phyloP scores from a whole-genome alignment of 37 sponge, comb jelly and placozoan genomes.

The Cliona cf. orientalis region DNA sequence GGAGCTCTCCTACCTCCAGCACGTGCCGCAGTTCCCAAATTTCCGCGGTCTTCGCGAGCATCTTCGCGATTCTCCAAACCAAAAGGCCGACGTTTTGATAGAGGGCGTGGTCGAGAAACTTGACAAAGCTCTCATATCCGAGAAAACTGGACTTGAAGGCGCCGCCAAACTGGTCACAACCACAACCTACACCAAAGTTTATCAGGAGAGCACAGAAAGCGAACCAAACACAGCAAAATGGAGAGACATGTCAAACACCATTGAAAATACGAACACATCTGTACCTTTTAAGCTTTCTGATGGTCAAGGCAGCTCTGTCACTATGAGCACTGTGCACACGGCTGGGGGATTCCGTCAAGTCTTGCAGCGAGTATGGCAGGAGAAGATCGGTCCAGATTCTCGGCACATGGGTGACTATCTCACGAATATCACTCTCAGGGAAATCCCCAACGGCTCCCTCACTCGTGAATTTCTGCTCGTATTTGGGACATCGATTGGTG shows the following conservation, averaged over 20 bases:
- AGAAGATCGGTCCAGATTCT: constrained; percentile 45
- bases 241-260: constrained; percentile 41
- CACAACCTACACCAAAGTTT: constrained; percentile 56
- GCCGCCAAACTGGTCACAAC: constrained; percentile 73
- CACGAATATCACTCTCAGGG: constrained; percentile 41
- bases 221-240: constrained; percentile 46
- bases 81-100: constrained; percentile 49
- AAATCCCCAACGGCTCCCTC: constrained; percentile 66
- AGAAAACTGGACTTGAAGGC: constrained; percentile 62
- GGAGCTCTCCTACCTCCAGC: constrained; percentile 55
- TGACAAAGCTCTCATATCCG: constrained; percentile 32
- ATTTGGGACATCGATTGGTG: constrained; percentile 62
- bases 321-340: constrained; percentile 40
- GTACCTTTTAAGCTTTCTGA: constrained; percentile 68
- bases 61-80: constrained; percentile 12
- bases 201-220: no score
- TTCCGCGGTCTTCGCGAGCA: constrained; percentile 32
- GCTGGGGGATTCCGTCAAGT: constrained; percentile 55
- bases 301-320: constrained; percentile 27
- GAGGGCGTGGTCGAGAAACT: constrained; percentile 54
- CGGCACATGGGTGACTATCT: constrained; percentile 61
- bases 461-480: constrained; percentile 61
- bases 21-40: constrained; percentile 46
- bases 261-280: constrained; percentile 52
- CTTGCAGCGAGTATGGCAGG: constrained; percentile 57